phyloP scores from a whole-genome alignment of 2,888 invertebrate species.

The Acanthosepion pharaonis region DNA sequence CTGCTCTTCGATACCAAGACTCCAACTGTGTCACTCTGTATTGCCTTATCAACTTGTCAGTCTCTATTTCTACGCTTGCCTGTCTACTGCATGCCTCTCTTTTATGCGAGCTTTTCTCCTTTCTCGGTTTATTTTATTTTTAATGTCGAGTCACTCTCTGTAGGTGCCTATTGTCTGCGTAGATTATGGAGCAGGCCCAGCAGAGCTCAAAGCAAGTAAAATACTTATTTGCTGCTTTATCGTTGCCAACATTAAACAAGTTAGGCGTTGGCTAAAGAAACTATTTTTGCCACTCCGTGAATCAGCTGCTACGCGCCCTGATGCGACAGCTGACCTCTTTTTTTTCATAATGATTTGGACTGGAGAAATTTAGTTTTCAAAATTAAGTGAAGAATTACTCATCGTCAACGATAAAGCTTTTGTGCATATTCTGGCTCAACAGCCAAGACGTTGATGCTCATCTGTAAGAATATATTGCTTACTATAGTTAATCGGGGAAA shows the following conservation, averaged over 20 bases:
- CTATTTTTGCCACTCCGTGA: background rate
- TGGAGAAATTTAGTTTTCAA: background rate
- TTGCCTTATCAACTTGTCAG: background rate
- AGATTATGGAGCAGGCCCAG: background rate
- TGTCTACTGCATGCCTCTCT: fast-evolving
- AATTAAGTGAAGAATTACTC: background rate
- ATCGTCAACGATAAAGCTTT: background rate
- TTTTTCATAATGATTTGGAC: background rate
- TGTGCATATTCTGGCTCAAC: background rate
- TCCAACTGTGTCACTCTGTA: background rate
- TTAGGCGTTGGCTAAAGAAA: background rate
- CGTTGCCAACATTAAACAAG: background rate
- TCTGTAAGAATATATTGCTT: background rate
- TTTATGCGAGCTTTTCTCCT: background rate
- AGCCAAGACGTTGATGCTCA: background rate
- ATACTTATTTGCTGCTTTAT: background rate
- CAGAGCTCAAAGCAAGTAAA: background rate
- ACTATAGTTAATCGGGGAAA: background rate
- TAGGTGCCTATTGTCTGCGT: background rate
- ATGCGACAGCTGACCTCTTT: background rate
- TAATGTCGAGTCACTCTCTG: background rate
- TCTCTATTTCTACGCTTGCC: background rate
- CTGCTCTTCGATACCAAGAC: background rate
- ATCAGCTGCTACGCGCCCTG: background rate
- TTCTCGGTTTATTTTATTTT: background rate